A percentile compares a stretch with the other conserved stretches of the same genome.
phyloP scores from a whole-genome alignment of 2,113 vertebrate species.

The Athene cunicularia region DNA sequence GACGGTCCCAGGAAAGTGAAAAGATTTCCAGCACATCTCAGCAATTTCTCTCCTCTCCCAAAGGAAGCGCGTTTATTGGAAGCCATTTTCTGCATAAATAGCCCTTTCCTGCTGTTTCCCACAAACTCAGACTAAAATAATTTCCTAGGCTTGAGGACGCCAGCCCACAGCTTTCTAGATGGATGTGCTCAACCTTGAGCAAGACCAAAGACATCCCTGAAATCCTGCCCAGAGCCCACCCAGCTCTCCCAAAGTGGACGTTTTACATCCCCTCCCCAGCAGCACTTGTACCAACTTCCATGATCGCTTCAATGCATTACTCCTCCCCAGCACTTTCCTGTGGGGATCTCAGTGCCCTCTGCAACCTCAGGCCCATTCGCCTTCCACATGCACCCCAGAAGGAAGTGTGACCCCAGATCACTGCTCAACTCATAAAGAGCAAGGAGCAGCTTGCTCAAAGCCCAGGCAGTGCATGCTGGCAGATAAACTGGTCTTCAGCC shows the following conservation, averaged over 20 bases:
- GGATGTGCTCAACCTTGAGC: background rate
- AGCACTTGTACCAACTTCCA: background rate
- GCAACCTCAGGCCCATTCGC: background rate
- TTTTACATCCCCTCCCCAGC: background rate
- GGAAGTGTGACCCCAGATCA: background rate
- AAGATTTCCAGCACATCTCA: slow-evolving; percentile 29
- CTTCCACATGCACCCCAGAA: accelerated
- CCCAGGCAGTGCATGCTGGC: background rate
- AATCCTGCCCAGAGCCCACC: background rate
- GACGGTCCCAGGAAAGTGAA: background rate
- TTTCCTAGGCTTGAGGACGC: background rate
- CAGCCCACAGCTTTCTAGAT: background rate
- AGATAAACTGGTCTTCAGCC: background rate
- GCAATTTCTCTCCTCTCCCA: slow-evolving; percentile 3
- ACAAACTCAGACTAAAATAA: slow-evolving; percentile 9
- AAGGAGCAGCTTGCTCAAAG: background rate
- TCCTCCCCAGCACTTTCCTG: background rate
- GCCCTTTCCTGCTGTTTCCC: slow-evolving; percentile 33
- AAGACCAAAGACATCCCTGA: background rate
- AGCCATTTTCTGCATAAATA: slow-evolving; percentile 54
- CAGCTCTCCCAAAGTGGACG: background rate
- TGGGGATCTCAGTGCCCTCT: background rate
- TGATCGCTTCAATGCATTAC: accelerated
- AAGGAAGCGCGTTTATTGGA: background rate
- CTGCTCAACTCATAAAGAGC: background rate